These are phyloP conservation scores for Acanthopagrus latus DNA, from an alignment of 2,797 vertebrate species.

Conservation along the genomic window DNA sequence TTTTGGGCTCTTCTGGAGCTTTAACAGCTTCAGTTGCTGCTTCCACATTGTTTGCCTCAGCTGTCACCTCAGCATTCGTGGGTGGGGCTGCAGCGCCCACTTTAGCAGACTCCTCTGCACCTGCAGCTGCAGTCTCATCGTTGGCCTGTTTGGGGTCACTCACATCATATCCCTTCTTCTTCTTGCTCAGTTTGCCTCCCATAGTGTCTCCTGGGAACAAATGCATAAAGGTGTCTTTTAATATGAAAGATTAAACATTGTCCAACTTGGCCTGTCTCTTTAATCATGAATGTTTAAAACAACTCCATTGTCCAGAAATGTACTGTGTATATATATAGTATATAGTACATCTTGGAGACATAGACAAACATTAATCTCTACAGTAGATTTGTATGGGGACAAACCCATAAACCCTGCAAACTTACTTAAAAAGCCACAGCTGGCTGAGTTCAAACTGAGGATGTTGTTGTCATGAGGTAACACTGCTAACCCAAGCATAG, in stretches of 20 bases:
- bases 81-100: conserved; percentile 57
- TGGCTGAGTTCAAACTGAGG: neutral
- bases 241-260: conserved; percentile 17
- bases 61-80: conserved; percentile 51
- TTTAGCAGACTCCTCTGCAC: conserved; percentile 57
- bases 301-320: neutral
- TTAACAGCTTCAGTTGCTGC: conserved; percentile 59
- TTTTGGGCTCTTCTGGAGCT: conserved; percentile 54
- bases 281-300: neutral
- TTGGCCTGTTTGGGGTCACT: conserved; percentile 91
- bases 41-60: conserved; percentile 54
- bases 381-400: neutral
- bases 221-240: conserved; percentile 35
- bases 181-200: conserved; percentile 98
- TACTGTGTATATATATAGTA: neutral
- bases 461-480: neutral
- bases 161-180: conserved; percentile 98
- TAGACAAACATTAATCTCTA: conserved; percentile 1
- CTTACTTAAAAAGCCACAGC: neutral
- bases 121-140: conserved; percentile 80
- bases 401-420: neutral
- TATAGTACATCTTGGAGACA: neutral
- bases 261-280: conserved; percentile 1
- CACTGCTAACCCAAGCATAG: neutral
- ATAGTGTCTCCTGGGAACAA: conserved; percentile 84